A percentile compares a stretch with the other conserved stretches of the same genome.
Conservation (phyloP, 2,797 vertebrate genomes). For the Onychomys arenicola region DNA sequence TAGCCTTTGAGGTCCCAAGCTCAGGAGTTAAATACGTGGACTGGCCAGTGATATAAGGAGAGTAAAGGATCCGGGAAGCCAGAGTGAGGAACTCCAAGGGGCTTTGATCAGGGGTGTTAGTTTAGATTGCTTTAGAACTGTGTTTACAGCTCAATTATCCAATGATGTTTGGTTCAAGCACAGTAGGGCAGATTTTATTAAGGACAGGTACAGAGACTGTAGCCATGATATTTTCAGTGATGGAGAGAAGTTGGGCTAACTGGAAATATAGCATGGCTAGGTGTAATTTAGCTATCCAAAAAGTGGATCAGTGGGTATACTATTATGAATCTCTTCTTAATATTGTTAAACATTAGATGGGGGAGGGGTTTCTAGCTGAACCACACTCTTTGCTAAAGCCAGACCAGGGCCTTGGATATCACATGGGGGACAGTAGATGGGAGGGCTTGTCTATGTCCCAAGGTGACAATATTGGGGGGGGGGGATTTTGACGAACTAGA, state of each 20-base stretch:
- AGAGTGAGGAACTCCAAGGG: background rate
- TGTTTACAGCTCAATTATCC: conserved; percentile 19
- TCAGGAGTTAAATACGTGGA: conserved; percentile 34
- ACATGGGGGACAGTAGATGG: background rate
- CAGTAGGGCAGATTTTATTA: background rate
- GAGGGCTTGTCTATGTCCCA: background rate
- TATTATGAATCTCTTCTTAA: background rate
- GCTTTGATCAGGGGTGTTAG: background rate
- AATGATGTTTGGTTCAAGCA: background rate
- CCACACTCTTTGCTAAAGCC: background rate
- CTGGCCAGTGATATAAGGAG: background rate
- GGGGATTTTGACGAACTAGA: background rate
- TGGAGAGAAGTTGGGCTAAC: background rate
- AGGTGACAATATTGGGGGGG: background rate
- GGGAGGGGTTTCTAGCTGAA: background rate
- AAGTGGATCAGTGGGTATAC: background rate
- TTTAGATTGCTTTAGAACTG: background rate
- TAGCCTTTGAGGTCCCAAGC: background rate
- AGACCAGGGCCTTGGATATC: background rate
- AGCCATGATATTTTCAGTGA: background rate
- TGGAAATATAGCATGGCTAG: background rate
- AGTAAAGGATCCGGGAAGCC: background rate
- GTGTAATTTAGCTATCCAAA: background rate
- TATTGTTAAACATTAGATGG: background rate
- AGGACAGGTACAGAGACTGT: background rate